These are phyloP conservation scores for Silurus asotus DNA, from an alignment of 2,113 vertebrate genomes.

Conservation along the genomic window DNA sequence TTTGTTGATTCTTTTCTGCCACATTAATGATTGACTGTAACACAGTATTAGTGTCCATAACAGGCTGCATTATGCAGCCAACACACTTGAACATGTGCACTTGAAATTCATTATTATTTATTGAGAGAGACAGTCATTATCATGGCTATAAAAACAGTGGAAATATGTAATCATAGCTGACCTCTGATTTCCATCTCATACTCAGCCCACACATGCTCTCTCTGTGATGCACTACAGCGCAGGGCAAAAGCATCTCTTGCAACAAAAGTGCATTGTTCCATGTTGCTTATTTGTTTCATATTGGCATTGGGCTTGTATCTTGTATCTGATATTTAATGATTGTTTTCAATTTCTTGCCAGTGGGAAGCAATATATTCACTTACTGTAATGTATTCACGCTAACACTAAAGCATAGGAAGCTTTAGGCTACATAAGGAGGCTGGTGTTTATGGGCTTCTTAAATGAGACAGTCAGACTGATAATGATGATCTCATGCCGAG, in stretches of 20 bases:
- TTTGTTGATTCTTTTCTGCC: not conserved
- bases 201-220: slow-evolving; percentile 26
- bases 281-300: not conserved
- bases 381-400: slow-evolving; percentile 3
- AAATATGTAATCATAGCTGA: slow-evolving; percentile 43
- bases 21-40: not conserved
- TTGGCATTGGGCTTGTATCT: not conserved
- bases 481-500: slow-evolving; percentile 8
- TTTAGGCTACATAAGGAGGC: slow-evolving; percentile 11
- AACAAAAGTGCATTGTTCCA: not conserved
- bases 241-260: slow-evolving; percentile 8
- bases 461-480: slow-evolving; percentile 25
- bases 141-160: slow-evolving; percentile 31
- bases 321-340: slow-evolving; percentile 6
- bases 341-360: slow-evolving; percentile 7
- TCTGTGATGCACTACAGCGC: not conserved
- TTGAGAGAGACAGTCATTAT: slow-evolving; percentile 33
- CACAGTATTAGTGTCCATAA: slow-evolving; percentile 25
- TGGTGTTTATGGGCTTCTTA: slow-evolving; percentile 13
- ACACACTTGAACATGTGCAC: slow-evolving; percentile 35
- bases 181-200: slow-evolving; percentile 41
- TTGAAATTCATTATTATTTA: slow-evolving; percentile 42
- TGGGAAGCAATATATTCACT: not conserved
- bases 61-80: slow-evolving; percentile 6
- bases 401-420: slow-evolving; percentile 21